Conservation (phyloP, 2,797 vertebrate genomes). For the Liasis olivaceus region DNA sequence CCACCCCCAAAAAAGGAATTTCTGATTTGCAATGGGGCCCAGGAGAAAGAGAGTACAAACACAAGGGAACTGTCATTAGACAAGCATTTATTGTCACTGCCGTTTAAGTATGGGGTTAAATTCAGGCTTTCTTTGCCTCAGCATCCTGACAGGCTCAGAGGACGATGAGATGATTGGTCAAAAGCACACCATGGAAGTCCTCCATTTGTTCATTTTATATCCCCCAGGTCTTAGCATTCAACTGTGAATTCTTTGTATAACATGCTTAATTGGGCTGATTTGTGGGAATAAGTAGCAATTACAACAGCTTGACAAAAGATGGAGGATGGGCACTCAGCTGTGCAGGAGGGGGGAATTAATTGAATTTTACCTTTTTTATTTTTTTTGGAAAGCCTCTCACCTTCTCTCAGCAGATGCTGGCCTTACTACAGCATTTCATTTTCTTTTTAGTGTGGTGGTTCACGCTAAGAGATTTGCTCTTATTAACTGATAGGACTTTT, state of each 20-base stretch:
- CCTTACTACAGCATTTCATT: slow-evolving; percentile 10
- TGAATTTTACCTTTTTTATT: slow-evolving; percentile 32
- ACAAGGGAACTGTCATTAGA: slow-evolving; percentile 65
- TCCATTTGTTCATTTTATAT: slow-evolving; percentile 48
- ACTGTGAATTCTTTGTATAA: slow-evolving; percentile 39
- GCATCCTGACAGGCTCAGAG: slow-evolving; percentile 54
- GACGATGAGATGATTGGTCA: slow-evolving; percentile 63
- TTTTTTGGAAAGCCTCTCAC: slow-evolving; percentile 18
- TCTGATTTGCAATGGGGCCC: slow-evolving; percentile 67
- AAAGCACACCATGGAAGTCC: slow-evolving; percentile 40
- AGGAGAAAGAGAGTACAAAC: slow-evolving; percentile 64
- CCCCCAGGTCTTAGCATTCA: slow-evolving; percentile 33
- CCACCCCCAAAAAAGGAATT: slow-evolving; percentile 65
- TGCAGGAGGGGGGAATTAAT: slow-evolving; percentile 24
- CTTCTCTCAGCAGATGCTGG: slow-evolving; percentile 24
- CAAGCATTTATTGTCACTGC: slow-evolving; percentile 61
- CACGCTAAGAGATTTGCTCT: slow-evolving; percentile 23
- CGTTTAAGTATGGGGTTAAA: slow-evolving; percentile 62
- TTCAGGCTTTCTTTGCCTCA: slow-evolving; percentile 50
- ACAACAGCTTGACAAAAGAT: slow-evolving; percentile 46
- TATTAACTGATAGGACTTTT: slow-evolving; percentile 10
- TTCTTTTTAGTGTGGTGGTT: slow-evolving; percentile 11
- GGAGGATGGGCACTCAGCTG: slow-evolving; percentile 37
- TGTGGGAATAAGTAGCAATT: slow-evolving; percentile 37
- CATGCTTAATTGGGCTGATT: slow-evolving; percentile 55